Base-by-base conservation (phyloP, 2,113 vertebrate genomes). In the Peromyscus maniculatus region DNA sequence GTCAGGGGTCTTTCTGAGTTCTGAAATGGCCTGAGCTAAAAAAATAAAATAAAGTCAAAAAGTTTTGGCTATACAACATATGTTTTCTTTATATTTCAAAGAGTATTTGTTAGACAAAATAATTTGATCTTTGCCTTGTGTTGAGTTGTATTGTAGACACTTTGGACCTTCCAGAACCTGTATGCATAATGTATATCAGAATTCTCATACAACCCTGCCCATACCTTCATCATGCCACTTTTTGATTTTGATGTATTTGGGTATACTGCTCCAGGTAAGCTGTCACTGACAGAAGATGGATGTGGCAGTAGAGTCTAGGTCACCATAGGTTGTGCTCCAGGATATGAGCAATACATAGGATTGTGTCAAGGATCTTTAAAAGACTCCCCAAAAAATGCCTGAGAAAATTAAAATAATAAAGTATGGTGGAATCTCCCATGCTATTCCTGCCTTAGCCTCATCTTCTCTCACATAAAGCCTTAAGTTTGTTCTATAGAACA, bases 101-200 rank as follows among this genome's bases (percentile, higher is more conserved):
- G 43, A 36, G 59, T 86, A n/a, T 93, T 62, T 89, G 39, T 92
- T 59, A 80, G 16, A 64, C 57, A 84, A 83, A 91, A 74, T 1
- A 57, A 55, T 66, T 69, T 95, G 39, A 28, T 87, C 16, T 95
- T 72, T 95, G 46, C 21, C 64, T 96, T 57, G 72, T 91, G 64
- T 69, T 97, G 93, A 88, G 43, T 93, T 91, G 87, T 92, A 90
- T 15, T 79, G 0, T 87, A 97, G n/a, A 95, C 93, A 17, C 91
- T 91, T 87, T 52, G 94, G 96, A 95, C 31, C 46, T 91, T 13
- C 52, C 71, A 52, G 91, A 95, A 71, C 36, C 96, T 22, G 82
- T 96, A 46, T 64, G 80, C 59, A 49, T 59, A 74, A 59, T 62
- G 89, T 64, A 4, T 93, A 89, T 96, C 93, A 87, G 72, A 91